A percentile compares a stretch with the other conserved stretches of the same genome.
Conservation (phyloP, 1,140 invertebrate species). For the Drosophila tristis region DNA sequence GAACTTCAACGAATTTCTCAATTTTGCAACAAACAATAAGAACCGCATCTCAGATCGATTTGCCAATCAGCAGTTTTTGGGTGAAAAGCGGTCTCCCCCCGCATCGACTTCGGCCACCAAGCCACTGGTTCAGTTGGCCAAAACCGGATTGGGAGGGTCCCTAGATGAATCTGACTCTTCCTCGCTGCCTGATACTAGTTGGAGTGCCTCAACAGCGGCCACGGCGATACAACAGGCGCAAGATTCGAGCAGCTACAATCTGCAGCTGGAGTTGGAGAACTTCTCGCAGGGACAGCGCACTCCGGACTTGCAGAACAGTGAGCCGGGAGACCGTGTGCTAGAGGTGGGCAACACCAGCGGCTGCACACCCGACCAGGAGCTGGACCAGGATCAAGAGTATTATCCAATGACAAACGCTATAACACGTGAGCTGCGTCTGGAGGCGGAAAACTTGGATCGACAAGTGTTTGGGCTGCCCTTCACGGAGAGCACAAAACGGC, state of each 20-base stretch:
- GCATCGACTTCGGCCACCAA: conserved; percentile 23
- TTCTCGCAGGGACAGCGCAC: conserved; percentile 25
- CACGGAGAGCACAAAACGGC: conserved; percentile 51
- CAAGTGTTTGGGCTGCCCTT: conserved; percentile 88
- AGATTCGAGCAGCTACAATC: conserved; percentile 71
- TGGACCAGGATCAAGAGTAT: conserved; percentile 91
- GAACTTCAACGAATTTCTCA: conserved; percentile 93
- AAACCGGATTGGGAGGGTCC: conserved; percentile 74
- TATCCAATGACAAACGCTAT: conserved; percentile 94
- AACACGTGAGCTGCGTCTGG: conserved; percentile 91
- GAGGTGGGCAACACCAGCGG: conserved; percentile 1
- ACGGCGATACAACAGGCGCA: conserved; percentile 79
- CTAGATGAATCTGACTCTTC: conserved; percentile 85
- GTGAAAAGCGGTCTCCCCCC: conserved; percentile 35
- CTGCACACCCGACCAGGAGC: conserved; percentile 90
- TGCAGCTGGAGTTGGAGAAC: conserved; percentile 69
- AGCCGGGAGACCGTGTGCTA: conserved; percentile 30
- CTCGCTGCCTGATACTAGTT: conserved; percentile 78
- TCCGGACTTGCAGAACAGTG: conserved; percentile 3
- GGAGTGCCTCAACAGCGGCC: conserved; percentile 77
- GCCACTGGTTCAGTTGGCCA: conserved; percentile 84
- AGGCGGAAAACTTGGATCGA: conserved; percentile 92
- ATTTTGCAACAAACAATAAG: conserved; percentile 89
- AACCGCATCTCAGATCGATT: conserved; percentile 80
- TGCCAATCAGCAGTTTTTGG: conserved; percentile 44